Percentiles rank a stretch among this genome's conserved stretches.
phyloP scores from a whole-genome alignment of 2,113 vertebrate genomes.

The Chinchilla lanigera region DNA sequence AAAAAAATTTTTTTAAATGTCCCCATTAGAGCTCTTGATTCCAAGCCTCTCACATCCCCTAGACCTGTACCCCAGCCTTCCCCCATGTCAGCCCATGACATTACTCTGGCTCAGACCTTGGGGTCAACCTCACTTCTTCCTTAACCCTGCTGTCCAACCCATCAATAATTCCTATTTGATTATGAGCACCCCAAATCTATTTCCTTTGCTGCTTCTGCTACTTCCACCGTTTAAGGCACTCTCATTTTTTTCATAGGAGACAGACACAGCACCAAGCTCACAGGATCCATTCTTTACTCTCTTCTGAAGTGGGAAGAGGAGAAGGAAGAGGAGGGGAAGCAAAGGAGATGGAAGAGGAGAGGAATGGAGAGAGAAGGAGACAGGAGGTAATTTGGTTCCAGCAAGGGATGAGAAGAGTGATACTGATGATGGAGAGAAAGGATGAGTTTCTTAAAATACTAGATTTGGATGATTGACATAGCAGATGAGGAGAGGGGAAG shows the following conservation, averaged over 20 bases:
- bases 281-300: background rate
- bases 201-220: background rate
- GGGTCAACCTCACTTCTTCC: background rate
- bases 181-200: fast-evolving
- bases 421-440: background rate
- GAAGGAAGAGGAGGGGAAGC: background rate
- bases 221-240: fast-evolving
- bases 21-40: background rate
- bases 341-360: too few relatives aligned
- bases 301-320: background rate
- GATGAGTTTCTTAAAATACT: background rate
- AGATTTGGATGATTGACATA: background rate
- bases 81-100: background rate
- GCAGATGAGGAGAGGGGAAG: too few relatives aligned
- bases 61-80: background rate
- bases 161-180: too few relatives aligned
- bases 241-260: background rate
- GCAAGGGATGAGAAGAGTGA: background rate
- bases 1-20: too few relatives aligned
- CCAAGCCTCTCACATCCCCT: background rate
- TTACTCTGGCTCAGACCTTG: background rate
- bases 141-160: background rate
- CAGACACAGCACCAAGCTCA: fast-evolving
- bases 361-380: background rate
- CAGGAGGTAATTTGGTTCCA: background rate